phyloP scores from a whole-genome alignment of 2,113 vertebrate species.

The Tetrao urogallus region DNA sequence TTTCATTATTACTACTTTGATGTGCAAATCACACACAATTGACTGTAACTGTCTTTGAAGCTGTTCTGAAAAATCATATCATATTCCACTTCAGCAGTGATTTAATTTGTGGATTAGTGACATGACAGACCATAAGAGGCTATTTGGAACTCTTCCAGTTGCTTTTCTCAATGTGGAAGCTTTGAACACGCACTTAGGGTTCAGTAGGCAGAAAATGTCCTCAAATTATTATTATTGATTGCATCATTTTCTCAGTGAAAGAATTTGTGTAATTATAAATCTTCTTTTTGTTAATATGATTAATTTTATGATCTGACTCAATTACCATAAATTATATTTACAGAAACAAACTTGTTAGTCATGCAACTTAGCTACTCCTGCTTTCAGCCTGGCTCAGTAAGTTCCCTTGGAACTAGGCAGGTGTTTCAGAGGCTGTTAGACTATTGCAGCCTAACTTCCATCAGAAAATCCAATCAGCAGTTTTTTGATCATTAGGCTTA shows the following conservation, averaged over 20 bases:
- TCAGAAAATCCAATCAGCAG: neutral
- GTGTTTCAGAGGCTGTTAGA: neutral
- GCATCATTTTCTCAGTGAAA: conserved; percentile 20
- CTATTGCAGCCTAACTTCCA: neutral
- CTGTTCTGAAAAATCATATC: conserved; percentile 42
- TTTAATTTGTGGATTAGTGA: conserved; percentile 55
- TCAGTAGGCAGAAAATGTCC: conserved; percentile 24
- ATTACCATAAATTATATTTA: neutral
- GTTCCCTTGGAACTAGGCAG: neutral
- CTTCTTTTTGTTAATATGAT: neutral
- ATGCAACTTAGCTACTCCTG: neutral
- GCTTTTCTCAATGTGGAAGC: neutral
- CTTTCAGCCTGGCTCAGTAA: neutral
- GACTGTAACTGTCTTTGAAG: conserved; percentile 55
- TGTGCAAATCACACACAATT: conserved; percentile 53
- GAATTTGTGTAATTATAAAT: neutral
- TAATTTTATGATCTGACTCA: neutral
- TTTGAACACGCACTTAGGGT: neutral
- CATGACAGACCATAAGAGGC: conserved; percentile 44
- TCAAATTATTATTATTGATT: conserved; percentile 29
- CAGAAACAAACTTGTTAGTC: neutral
- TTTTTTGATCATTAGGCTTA: neutral
- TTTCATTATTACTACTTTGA: conserved; percentile 55
- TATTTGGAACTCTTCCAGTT: conserved; percentile 51
- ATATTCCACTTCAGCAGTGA: conserved; percentile 35